Evolutionary conservation across 2,113 vertebrate species (phyloP), one percentile per base, ranked within the genome.

Genomic region (Microtus pennsylvanicus): DNA sequence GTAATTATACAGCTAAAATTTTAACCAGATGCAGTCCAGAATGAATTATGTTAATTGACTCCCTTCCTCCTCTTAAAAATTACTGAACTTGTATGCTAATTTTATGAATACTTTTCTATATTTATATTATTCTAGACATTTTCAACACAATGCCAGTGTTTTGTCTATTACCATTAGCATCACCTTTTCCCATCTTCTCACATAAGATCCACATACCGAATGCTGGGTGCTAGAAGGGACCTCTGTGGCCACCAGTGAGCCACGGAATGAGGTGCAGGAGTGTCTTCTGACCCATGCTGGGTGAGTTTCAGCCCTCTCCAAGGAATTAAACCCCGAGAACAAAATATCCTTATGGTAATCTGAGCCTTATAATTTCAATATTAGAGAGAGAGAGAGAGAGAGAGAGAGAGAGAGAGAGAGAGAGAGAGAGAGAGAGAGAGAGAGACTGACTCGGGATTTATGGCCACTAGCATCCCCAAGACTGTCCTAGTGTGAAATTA

Each of bases 1-100:
- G 82, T 80, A 96, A 94, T 92, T 92, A 88, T 80, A 96, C 42
- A 94, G 90, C 58, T 77, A 94, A 88, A 96, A 95, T 77, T 94
- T 94, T 95, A 95, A 85, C 70, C 93, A 97, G 86, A 96, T 96
- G 80, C 22, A 86, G 35, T 89, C 35, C 67, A 50, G 87, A 83
- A 63, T 85, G 35, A 94, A 47, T 87, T 80, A 86, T 87, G 50
- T 78, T 82, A 91, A 93, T 61, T 81, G 65, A 88, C 22, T 90
- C 63, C 14, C 61, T 83, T 92, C 38, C 55, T 85, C 81, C 19
- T 89, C 50, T 90, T 90, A 58, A 87, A 61, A 55, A 50, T 82
- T 72, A 83, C 0, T 74, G 65, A 96, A 89, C 70, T 52, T 74
- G 81, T 74, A 72, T 38, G 12, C 5, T 87, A 80, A 90, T 69